A percentile compares a stretch with the other conserved stretches of the same genome.
These are phyloP conservation scores for Mormyrus proboscirostris DNA, from an alignment of 2,797 vertebrate species.

Conservation along the genomic window DNA sequence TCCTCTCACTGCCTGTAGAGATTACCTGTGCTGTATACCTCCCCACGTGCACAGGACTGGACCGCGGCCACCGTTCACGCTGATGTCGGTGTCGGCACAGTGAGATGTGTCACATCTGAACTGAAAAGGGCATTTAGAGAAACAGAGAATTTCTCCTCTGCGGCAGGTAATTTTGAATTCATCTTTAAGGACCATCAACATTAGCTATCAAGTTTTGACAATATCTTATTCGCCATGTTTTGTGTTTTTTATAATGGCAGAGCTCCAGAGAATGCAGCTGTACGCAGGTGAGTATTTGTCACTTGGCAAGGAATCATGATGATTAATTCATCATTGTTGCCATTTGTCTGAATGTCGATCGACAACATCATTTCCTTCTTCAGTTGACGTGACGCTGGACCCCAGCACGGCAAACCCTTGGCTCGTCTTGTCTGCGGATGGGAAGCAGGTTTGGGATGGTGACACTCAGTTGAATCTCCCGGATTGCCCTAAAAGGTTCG, in stretches of 20 bases:
- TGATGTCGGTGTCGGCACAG: background rate
- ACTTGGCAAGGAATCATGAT: background rate
- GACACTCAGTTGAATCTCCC: background rate
- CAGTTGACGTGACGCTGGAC: slow-evolving; percentile 9
- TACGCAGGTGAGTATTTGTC: background rate
- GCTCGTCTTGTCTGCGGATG: background rate
- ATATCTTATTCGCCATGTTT: background rate
- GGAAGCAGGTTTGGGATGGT: background rate
- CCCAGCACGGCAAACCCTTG: background rate
- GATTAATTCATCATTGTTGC: background rate
- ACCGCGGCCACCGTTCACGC: background rate
- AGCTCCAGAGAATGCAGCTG: background rate
- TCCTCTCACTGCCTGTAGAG: background rate
- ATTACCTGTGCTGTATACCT: background rate
- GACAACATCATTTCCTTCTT: background rate
- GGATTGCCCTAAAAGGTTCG: background rate
- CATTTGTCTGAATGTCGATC: background rate
- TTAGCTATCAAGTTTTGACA: background rate
- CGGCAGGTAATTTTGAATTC: background rate
- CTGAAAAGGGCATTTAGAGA: background rate
- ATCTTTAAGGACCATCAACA: background rate
- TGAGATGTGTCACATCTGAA: background rate
- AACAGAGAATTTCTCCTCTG: background rate
- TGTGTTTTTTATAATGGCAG: background rate
- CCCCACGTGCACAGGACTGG: background rate